Evolutionary conservation across 2,113 vertebrate species (phyloP).

Genomic region (Phylloscopus trochiloides): DNA sequence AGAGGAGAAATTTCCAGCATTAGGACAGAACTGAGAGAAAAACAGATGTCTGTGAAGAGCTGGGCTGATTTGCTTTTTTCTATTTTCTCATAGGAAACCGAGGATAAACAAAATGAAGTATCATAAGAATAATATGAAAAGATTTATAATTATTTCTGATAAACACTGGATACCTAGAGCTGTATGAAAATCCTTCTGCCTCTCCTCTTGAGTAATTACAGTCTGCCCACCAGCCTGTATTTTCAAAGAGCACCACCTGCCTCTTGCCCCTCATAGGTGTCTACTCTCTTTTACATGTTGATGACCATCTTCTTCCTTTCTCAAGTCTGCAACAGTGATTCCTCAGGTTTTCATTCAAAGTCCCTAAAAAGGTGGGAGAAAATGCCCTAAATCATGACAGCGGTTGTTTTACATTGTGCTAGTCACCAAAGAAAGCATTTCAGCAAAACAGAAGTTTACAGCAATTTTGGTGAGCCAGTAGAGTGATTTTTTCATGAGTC

Average conservation of each 20-base stretch:
- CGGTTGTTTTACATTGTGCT: background rate
- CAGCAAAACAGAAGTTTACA: background rate
- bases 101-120: background rate
- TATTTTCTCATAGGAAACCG: background rate
- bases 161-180: background rate
- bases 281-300: background rate
- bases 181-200: background rate
- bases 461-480: background rate
- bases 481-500: background rate
- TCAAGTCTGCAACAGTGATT: background rate
- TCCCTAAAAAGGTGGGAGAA: background rate
- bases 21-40: background rate
- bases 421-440: background rate
- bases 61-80: background rate
- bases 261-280: background rate
- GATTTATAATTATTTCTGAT: background rate
- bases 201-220: background rate
- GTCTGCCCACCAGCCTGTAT: background rate
- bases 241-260: background rate
- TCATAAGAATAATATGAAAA: background rate
- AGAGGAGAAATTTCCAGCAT: background rate
- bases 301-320: background rate
- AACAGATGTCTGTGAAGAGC: background rate
- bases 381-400: background rate
- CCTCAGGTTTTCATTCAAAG: background rate